Base-by-base conservation (phyloP, 1,140 invertebrate genomes). In the Euura lappo region DNA sequence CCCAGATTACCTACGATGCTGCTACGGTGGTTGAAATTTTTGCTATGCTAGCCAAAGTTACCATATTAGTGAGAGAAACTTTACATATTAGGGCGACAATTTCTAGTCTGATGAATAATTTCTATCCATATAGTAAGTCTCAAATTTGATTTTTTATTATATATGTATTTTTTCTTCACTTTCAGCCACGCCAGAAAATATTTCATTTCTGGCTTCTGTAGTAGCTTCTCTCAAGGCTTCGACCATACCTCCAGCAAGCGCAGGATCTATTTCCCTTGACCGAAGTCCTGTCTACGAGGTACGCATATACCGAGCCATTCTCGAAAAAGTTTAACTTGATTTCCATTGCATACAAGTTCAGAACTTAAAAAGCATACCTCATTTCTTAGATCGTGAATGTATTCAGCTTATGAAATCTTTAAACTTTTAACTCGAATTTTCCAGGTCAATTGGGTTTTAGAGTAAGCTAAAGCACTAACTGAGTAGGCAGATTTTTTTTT, bases 161-260 rank as follows among this genome's bases (percentile, higher is more conserved):
- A n/a, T n/a, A n/a, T n/a, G n/a, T n/a, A n/a, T 69, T n/a, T 44
- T 44, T 44, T 69, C 2, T 3, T 44, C 45, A 69, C 68, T 69
- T 69, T 44, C 44, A 69, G 68, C 68, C 6, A 69, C 68, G 43
- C 68, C 68, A 44, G 68, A 69, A 7, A 69, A 69, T 45, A 69
- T 69, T 44, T 13, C 44, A 45, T 69, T 69, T 44, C 3, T 69
- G 4, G 68, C 44, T 42, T 69, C n/a, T n/a, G 68, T 69, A 44
- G 68, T 69, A 5, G 45, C 11, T 43, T 69, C 68, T 6, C 43
- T 69, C 3, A 69, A 69, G 68, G 68, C 43, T 5, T 10, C 68
- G 45, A 42, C 11, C 11, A 44, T n/a, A 43, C 45, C 10, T 69
- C 43, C 10, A 69, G 4, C 68, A 44, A 11, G 11, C 11, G 45